Evolutionary conservation across 2,888 invertebrate genomes (phyloP).

Genomic region (Platycnemis pennipes): DNA sequence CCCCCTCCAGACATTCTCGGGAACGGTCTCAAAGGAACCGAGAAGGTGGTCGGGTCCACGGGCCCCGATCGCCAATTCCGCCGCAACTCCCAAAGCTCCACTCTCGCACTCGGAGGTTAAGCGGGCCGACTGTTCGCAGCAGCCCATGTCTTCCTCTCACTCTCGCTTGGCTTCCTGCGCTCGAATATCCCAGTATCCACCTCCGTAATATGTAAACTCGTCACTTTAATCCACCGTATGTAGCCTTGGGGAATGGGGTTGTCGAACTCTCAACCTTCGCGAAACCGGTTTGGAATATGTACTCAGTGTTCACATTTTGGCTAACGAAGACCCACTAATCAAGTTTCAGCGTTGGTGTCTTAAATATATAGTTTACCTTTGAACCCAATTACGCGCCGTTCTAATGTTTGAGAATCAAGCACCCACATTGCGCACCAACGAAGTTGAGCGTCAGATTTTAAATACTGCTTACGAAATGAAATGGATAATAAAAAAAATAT

Average conservation of each 20-base stretch:
- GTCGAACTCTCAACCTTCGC: not conserved
- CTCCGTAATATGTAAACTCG: not conserved
- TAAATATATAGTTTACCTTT: not conserved
- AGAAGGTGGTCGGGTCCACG: not conserved
- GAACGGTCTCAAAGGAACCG: slow-evolving; percentile 17
- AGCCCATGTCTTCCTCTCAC: not conserved
- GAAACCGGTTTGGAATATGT: not conserved
- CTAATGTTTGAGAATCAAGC: too few relatives aligned
- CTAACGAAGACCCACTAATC: not conserved
- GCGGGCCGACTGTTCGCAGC: not conserved
- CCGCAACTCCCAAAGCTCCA: not conserved
- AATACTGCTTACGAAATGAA: too few relatives aligned
- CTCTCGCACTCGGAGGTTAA: too few relatives aligned
- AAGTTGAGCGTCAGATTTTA: too few relatives aligned
- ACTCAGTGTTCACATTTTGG: not conserved
- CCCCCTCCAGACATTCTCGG: not conserved
- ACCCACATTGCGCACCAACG: too few relatives aligned
- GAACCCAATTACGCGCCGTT: too few relatives aligned
- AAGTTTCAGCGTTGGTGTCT: slow-evolving; percentile 3
- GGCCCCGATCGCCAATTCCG: not conserved
- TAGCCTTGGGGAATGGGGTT: not conserved
- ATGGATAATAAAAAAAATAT: too few relatives aligned
- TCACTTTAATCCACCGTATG: slow-evolving; percentile 2
- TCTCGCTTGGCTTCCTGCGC: not conserved
- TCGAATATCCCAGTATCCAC: not conserved